Evolutionary conservation across 1,140 invertebrate genomes (phyloP).

Genomic region (Sitophilus oryzae): DNA sequence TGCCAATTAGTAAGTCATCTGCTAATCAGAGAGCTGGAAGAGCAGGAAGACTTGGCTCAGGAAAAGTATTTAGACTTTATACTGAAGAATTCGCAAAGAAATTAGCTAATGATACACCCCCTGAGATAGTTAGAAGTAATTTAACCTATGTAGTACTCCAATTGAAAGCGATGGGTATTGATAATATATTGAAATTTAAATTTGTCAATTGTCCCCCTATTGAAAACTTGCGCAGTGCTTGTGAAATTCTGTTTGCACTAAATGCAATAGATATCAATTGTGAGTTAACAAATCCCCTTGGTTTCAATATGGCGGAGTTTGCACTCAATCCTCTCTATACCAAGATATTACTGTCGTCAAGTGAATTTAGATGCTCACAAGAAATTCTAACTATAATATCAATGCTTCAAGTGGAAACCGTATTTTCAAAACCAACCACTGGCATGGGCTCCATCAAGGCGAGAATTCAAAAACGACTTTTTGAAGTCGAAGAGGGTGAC

Average conservation of each 20-base stretch:
- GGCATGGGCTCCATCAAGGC: slow-evolving; percentile 60
- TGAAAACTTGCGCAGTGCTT: slow-evolving; percentile 73
- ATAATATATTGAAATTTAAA: slow-evolving; percentile 79
- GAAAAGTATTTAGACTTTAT: slow-evolving; percentile 75
- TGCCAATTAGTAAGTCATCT: slow-evolving; percentile 83
- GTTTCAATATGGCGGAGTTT: slow-evolving; percentile 86
- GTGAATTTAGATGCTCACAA: slow-evolving; percentile 82
- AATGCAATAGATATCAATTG: slow-evolving; percentile 76
- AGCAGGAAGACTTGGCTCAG: slow-evolving; percentile 77
- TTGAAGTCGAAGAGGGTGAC: slow-evolving; percentile 93
- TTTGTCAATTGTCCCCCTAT: slow-evolving; percentile 86
- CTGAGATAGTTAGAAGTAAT: slow-evolving; percentile 90
- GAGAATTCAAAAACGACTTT: slow-evolving; percentile 67
- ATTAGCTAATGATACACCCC: slow-evolving; percentile 65
- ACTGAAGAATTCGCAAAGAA: slow-evolving; percentile 72
- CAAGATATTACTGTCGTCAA: slow-evolving; percentile 79
- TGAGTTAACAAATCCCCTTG: slow-evolving; percentile 73
- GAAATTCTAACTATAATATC: slow-evolving; percentile 85
- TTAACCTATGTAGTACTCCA: slow-evolving; percentile 81
- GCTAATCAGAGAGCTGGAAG: slow-evolving; percentile 88
- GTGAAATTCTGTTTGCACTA: slow-evolving; percentile 87
- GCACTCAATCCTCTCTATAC: slow-evolving; percentile 83
- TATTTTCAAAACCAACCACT: slow-evolving; percentile 69
- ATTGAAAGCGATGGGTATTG: slow-evolving; percentile 91
- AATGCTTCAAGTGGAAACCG: slow-evolving; percentile 88